Conservation (phyloP, 2,888 invertebrate genomes). For the Eupithecia exiguata region DNA sequence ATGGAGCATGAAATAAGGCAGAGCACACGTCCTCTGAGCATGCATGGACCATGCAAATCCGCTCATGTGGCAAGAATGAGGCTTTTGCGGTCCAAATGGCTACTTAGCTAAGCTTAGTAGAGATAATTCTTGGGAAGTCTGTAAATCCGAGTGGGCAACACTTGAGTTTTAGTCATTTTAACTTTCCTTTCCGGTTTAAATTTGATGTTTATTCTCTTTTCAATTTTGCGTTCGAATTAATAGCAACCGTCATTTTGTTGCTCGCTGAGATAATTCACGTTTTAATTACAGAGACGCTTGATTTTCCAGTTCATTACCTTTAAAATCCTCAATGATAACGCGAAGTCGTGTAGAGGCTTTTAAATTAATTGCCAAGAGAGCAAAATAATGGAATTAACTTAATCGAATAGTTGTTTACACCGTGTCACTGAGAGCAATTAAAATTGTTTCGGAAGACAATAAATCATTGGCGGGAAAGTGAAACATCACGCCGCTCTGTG, state of each 20-base stretch:
- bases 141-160: constrained; percentile 12
- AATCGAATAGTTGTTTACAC: constrained; percentile 84
- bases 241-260: neutral
- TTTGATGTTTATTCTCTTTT: constrained; percentile 4
- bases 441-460: constrained; percentile 81
- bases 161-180: constrained; percentile 14
- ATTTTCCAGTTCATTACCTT: constrained; percentile 47
- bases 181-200: neutral
- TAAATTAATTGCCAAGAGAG: constrained; percentile 74
- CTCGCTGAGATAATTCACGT: neutral
- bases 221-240: neutral
- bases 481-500: constrained; percentile 75
- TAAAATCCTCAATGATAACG: constrained; percentile 47
- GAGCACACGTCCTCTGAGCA: constrained; percentile 58
- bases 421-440: constrained; percentile 82
- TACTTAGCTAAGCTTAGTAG: constrained; percentile 47
- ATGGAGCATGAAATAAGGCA: constrained; percentile 80
- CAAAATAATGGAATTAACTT: constrained; percentile 80
- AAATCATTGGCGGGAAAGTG: constrained; percentile 82
- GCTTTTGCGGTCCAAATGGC: constrained; percentile 63
- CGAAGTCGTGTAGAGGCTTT: constrained; percentile 60
- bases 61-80: constrained; percentile 63
- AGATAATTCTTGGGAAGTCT: constrained; percentile 37
- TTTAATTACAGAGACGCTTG: constrained; percentile 30
- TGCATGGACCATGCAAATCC: constrained; percentile 68